Evolutionary conservation across 2,797 vertebrate genomes (phyloP).

Genomic region (Champsocephalus gunnari): DNA sequence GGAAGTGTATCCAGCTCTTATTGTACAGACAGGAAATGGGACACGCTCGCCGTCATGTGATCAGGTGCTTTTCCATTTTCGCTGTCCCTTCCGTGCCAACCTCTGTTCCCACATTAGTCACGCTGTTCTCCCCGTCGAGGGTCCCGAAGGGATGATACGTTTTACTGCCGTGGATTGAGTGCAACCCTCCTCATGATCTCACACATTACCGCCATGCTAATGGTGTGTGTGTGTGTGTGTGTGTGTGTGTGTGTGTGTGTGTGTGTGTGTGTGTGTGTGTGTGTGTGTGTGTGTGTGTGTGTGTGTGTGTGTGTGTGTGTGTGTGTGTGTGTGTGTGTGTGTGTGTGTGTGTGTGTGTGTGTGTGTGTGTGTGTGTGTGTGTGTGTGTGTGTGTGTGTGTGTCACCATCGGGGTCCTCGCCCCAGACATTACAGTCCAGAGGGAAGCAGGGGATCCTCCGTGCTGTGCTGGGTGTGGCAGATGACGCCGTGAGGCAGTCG

Average conservation of each 20-base stretch:
- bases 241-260: background rate
- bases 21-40: slow-evolving; percentile 11
- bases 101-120: slow-evolving; percentile 72
- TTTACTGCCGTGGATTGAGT: slow-evolving; percentile 65
- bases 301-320: background rate
- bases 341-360: background rate
- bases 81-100: slow-evolving; percentile 10
- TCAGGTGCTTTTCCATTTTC: slow-evolving; percentile 36
- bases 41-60: background rate
- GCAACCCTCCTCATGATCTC: slow-evolving; percentile 64
- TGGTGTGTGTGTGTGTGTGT: background rate
- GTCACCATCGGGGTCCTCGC: slow-evolving; percentile 15
- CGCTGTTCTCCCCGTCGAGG: slow-evolving; percentile 59
- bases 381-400: background rate
- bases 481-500: slow-evolving; percentile 34
- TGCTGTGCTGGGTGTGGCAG: slow-evolving; percentile 63
- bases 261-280: background rate
- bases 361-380: background rate
- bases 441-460: slow-evolving; percentile 51
- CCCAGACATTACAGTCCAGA: slow-evolving; percentile 23
- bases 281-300: background rate
- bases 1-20: slow-evolving; percentile 36
- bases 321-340: background rate
- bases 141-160: slow-evolving; percentile 65
- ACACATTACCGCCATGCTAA: slow-evolving; percentile 53